Evolutionary conservation across 2,113 vertebrate species (phyloP).

Genomic region (Rhinoderma darwinii): DNA sequence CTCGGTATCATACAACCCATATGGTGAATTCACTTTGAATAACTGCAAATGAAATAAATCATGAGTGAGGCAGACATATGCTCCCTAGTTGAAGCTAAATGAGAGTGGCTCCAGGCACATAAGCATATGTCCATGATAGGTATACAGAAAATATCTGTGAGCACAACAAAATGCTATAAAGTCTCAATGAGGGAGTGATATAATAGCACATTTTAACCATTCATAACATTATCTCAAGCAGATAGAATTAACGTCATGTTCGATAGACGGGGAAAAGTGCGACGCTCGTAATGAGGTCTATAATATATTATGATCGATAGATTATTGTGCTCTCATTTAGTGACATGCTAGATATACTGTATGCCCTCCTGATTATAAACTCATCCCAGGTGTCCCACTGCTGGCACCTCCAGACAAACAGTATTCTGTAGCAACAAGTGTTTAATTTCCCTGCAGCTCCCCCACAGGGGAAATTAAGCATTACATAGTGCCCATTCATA

Average conservation of each 20-base stretch:
- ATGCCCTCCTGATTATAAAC: no score
- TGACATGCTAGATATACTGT: no score
- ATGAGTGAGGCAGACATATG: slow-evolving; percentile 32
- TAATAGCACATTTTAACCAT: slow-evolving; percentile 20
- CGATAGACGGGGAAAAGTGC: neutral
- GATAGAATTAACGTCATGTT: neutral
- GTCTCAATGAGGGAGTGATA: neutral
- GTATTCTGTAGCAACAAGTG: neutral
- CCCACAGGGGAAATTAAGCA: no score
- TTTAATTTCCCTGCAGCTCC: no score
- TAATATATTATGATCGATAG: neutral
- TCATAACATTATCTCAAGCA: slow-evolving; percentile 8
- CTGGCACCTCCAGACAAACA: no score
- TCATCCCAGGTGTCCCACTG: no score
- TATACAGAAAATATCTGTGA: neutral
- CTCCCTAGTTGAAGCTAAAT: slow-evolving; percentile 2
- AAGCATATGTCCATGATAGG: slow-evolving; percentile 24
- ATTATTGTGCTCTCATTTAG: no score
- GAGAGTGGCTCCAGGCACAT: slow-evolving; percentile 23
- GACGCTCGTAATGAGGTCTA: neutral
- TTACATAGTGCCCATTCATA: no score
- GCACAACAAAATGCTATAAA: neutral
- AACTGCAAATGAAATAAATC: slow-evolving; percentile 33
- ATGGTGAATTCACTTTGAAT: slow-evolving; percentile 38
- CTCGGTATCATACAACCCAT: slow-evolving; percentile 25